phyloP scores from a whole-genome alignment of 1,140 invertebrate genomes.

The Pseudachorutes palmiensis region DNA sequence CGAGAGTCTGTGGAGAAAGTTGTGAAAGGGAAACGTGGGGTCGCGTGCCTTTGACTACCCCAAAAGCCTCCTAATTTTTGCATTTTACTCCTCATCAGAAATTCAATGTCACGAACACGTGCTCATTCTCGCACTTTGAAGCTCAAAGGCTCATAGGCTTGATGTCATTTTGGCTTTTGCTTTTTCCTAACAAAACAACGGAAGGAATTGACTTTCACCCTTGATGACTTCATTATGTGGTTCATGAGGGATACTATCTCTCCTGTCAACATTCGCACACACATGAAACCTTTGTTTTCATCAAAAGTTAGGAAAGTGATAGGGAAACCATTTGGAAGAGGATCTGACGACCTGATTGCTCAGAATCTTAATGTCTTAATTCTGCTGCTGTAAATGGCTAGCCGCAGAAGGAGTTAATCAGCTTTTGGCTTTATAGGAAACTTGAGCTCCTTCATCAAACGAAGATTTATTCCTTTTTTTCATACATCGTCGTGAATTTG shows the following conservation, averaged over 20 bases:
- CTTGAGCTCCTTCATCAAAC: too few relatives aligned
- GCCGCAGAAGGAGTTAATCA: too few relatives aligned
- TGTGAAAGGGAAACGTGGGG: not conserved
- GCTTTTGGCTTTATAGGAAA: too few relatives aligned
- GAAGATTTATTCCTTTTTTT: too few relatives aligned
- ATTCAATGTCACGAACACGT: conserved; percentile 6
- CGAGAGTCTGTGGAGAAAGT: not conserved
- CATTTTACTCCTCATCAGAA: conserved; percentile 1
- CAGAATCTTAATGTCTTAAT: too few relatives aligned
- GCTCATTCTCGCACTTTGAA: not conserved
- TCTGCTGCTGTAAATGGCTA: too few relatives aligned
- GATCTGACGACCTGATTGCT: too few relatives aligned
- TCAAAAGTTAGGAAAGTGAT: too few relatives aligned
- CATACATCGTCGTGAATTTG: too few relatives aligned
- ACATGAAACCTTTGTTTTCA: too few relatives aligned
- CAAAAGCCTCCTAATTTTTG: not conserved
- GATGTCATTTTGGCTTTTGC: not conserved
- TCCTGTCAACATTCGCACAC: too few relatives aligned
- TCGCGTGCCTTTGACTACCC: not conserved
- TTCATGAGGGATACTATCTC: not conserved
- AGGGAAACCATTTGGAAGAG: too few relatives aligned
- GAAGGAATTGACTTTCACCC: conserved; percentile 12
- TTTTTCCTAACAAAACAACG: not conserved
- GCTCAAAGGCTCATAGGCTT: not conserved
- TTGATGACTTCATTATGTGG: not conserved